Percentiles rank a stretch among this genome's conserved stretches.
phyloP scores from a whole-genome alignment of 2,113 vertebrate species.

The Mormyrus iriodes region DNA sequence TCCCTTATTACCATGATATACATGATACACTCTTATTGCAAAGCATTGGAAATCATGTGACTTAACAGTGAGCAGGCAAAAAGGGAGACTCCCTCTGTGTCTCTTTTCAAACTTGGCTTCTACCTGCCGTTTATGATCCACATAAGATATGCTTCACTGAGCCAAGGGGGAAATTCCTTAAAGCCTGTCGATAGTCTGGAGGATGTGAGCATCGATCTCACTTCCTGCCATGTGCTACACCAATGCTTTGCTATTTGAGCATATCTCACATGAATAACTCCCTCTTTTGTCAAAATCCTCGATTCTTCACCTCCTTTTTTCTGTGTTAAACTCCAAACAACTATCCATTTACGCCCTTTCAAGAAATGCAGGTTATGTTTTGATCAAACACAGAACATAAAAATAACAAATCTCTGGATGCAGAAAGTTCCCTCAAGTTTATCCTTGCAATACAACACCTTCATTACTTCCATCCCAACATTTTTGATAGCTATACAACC shows the following conservation, averaged over 20 bases:
- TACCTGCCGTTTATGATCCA: neutral
- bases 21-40: neutral
- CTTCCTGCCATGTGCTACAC: neutral
- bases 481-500: neutral
- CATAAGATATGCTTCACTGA: neutral
- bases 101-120: neutral
- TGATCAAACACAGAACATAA: neutral
- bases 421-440: neutral
- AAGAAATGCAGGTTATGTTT: neutral
- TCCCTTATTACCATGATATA: neutral
- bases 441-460: neutral
- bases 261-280: neutral
- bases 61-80: neutral
- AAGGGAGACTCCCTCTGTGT: neutral
- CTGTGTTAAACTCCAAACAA: neutral
- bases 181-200: neutral
- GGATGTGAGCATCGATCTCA: neutral
- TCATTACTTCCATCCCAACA: neutral
- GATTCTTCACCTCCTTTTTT: neutral
- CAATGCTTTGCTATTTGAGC: neutral
- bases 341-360: neutral
- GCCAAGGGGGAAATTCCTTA: neutral
- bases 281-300: neutral
- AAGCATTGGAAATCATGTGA: neutral
- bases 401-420: neutral